Evolutionary conservation across 2,113 vertebrate species (phyloP).

Genomic region (Tylochromis polylepis): DNA sequence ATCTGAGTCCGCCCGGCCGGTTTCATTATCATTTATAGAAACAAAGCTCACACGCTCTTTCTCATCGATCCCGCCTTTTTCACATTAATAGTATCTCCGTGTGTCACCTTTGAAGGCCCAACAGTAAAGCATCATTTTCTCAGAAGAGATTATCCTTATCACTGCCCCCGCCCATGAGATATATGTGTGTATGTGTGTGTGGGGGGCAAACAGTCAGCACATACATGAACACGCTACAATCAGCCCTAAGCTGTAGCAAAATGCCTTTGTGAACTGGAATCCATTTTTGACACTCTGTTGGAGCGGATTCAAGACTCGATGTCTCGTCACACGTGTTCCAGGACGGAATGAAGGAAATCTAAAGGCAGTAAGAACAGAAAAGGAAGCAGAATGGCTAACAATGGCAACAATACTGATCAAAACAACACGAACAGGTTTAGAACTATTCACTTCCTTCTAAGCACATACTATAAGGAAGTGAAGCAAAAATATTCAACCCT

Average conservation of each 20-base stretch:
- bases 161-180: conserved; percentile 35
- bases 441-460: neutral
- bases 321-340: neutral
- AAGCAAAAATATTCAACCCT: neutral
- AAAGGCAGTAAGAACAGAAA: neutral
- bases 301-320: neutral
- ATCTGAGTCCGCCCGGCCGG: neutral
- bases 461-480: neutral
- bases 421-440: neutral
- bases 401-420: neutral
- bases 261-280: neutral
- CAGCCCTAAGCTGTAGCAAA: neutral
- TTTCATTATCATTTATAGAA: neutral
- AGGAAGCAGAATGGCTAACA: neutral
- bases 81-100: conserved; percentile 13
- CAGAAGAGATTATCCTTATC: conserved; percentile 49
- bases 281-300: neutral
- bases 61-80: conserved; percentile 23
- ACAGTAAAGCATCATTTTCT: conserved; percentile 16
- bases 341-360: neutral
- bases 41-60: neutral
- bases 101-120: neutral
- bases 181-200: neutral
- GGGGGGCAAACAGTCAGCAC: neutral
- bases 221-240: neutral